Evolutionary conservation across 2,113 vertebrate genomes (phyloP), one percentile per base, ranked within the genome.

Genomic region (Catharus fuscescens): DNA sequence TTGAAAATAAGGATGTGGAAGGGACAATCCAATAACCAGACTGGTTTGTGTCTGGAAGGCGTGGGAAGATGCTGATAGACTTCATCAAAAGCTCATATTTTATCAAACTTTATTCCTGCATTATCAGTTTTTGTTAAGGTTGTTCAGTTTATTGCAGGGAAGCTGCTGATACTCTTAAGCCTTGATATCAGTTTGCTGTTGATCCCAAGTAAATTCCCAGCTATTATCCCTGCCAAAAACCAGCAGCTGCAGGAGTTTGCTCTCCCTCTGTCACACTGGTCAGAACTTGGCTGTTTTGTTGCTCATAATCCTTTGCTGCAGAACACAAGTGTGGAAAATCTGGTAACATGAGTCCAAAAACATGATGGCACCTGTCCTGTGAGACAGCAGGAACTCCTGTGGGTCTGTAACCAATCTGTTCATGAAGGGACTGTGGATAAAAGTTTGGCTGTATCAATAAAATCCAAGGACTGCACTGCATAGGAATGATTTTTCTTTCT

Each of bases 401-500:
- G 59, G 71, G 66, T 73, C n/a, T 62, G 48, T 44, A 80, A 82
- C 34, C 3, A 8, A 61, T 64, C 53, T 77, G 91, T 66, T 78
- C 56, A 50, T 61, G 62, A 53, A 73, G 69, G 72, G 69, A 79
- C 82, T 91, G 53, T n/a, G 93, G 89, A 91, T 74, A 72, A 81
- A 23, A 34, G 53, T 87, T 90, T 67, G 50, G 29, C 54, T 56
- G 48, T n/a, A 18, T 45, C 56, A 34, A 2, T 25, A 38, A 85
- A 77, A 34, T 9, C 84, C 74, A 90, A 90, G 93, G 86, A 79
- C 6, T 76, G 61, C 50, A 32, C 76, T 80, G 34, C 71, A 47
- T 38, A 93, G 90, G 88, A 97, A 69, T 78, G 64, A n/a, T 95
- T 93, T 85, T 42, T 60, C 44, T 29, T 74, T 67, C 86, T 80